These are phyloP conservation scores for Drosophila kambysellisi DNA, from an alignment of 2,888 invertebrate genomes.

Conservation along the genomic window DNA sequence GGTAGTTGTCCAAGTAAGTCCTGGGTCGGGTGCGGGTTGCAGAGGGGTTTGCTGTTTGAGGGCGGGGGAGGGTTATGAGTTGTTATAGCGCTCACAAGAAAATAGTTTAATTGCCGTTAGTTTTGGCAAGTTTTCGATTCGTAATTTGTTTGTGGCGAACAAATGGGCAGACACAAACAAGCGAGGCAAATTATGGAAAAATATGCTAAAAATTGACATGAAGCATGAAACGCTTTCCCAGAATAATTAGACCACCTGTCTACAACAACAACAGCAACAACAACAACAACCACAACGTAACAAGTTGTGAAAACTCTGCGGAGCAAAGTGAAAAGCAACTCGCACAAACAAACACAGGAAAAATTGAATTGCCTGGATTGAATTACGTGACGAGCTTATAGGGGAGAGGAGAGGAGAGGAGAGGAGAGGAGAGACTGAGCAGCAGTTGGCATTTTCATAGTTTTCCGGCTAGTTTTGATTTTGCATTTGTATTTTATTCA, in stretches of 20 bases:
- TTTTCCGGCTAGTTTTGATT: slow-evolving; percentile 44
- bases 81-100: slow-evolving; percentile 48
- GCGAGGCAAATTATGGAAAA: slow-evolving; percentile 70
- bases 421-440: slow-evolving; percentile 12
- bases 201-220: slow-evolving; percentile 60
- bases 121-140: slow-evolving; percentile 75
- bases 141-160: slow-evolving; percentile 64
- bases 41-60: background rate
- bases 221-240: slow-evolving; percentile 61
- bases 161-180: slow-evolving; percentile 73
- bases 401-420: background rate
- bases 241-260: slow-evolving; percentile 68
- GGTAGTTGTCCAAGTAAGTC: slow-evolving; percentile 46
- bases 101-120: slow-evolving; percentile 78
- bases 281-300: slow-evolving; percentile 8
- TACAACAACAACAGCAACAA: slow-evolving; percentile 4
- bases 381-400: slow-evolving; percentile 64
- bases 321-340: slow-evolving; percentile 14
- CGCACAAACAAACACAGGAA: slow-evolving; percentile 13
- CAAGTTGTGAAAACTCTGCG: slow-evolving; percentile 31
- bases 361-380: slow-evolving; percentile 70
- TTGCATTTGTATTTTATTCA: slow-evolving; percentile 31
- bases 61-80: background rate
- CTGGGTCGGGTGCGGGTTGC: slow-evolving; percentile 18
- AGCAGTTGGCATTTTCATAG: slow-evolving; percentile 25